Conservation (phyloP, 2,888 invertebrate genomes). For the Leptarthrus brevirostris region DNA sequence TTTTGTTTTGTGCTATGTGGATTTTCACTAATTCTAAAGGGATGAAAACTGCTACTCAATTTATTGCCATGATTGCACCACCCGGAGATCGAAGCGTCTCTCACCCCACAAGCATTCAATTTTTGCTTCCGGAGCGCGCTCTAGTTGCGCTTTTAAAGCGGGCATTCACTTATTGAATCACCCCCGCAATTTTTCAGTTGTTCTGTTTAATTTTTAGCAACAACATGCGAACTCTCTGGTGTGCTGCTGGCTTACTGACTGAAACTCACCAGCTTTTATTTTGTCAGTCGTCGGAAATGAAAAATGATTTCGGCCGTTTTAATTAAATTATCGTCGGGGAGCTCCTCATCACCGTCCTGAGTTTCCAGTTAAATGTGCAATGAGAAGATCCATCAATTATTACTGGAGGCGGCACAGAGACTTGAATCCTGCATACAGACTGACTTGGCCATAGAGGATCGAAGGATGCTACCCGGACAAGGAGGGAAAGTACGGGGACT, state of each 20-base stretch:
- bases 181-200: not conserved
- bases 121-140: not conserved
- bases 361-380: constrained; percentile 42
- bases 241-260: not conserved
- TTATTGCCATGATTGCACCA: constrained; percentile 20
- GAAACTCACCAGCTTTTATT: not conserved
- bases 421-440: constrained; percentile 9
- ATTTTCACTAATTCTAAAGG: not conserved
- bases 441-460: not conserved
- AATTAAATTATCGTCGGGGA: constrained; percentile 44
- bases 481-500: not conserved
- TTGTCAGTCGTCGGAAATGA: constrained; percentile 19
- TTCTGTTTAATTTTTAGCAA: not conserved
- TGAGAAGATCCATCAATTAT: constrained; percentile 42
- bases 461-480: not conserved
- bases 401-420: constrained; percentile 7
- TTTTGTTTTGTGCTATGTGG: constrained; percentile 18
- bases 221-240: not conserved
- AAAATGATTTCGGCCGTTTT: constrained; percentile 46
- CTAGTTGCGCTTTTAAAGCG: not conserved
- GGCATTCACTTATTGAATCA: constrained; percentile 7
- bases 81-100: not conserved
- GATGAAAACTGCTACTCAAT: constrained; percentile 26
- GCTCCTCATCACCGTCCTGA: constrained; percentile 5
- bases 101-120: not conserved